Conservation (phyloP, 2,888 invertebrate species). For the Bimastos eiseni region DNA sequence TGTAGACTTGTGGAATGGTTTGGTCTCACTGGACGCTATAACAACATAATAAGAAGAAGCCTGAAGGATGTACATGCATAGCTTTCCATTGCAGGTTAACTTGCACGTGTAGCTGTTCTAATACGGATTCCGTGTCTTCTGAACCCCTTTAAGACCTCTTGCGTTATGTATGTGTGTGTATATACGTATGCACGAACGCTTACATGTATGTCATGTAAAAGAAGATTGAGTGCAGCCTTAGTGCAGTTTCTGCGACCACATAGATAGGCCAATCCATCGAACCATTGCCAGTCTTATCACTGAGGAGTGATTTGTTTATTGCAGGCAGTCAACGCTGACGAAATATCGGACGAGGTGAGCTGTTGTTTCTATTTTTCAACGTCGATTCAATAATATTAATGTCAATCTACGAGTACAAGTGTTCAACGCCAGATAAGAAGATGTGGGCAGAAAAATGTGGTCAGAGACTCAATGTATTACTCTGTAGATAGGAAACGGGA, state of each 20-base stretch:
- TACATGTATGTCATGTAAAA: neutral
- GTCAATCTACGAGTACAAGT: too few relatives aligned
- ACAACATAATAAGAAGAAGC: too few relatives aligned
- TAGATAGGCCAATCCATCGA: neutral
- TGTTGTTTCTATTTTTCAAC: neutral
- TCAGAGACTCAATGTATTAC: neutral
- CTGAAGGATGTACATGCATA: too few relatives aligned
- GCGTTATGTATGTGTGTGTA: too few relatives aligned
- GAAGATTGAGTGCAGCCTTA: neutral
- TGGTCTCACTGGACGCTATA: too few relatives aligned
- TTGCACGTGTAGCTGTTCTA: too few relatives aligned
- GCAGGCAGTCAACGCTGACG: neutral
- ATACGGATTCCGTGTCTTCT: too few relatives aligned
- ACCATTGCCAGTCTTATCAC: neutral
- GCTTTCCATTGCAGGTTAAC: too few relatives aligned
- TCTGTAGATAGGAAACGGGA: neutral
- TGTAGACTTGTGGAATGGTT: too few relatives aligned
- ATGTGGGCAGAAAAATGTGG: neutral
- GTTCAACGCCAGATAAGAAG: neutral
- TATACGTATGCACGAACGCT: too few relatives aligned
- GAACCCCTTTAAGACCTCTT: too few relatives aligned
- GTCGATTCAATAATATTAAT: neutral
- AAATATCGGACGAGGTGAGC: neutral
- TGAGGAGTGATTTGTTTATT: neutral
- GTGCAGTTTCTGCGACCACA: neutral